Evolutionary conservation across 64 coral and sea anemone species (phyloP), one percentile per base, ranked within the genome.

Genomic region (Hydrozoanthus tunicans): DNA sequence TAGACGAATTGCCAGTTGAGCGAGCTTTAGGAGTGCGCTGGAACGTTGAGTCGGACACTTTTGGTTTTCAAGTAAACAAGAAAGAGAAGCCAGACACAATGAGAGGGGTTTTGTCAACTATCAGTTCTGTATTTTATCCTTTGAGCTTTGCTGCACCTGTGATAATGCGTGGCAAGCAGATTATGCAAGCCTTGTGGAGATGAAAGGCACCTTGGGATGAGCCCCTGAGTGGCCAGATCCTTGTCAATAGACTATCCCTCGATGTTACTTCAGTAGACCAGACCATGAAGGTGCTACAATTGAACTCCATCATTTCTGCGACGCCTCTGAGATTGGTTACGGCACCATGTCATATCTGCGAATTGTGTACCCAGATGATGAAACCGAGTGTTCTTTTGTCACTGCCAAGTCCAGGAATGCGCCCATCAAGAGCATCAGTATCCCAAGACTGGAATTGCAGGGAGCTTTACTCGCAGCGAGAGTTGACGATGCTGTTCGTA

Each of bases 261-360:
- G 73, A 76, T 76, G 73, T 14, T 76, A 76, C 43, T 76, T 76
- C 73, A 76, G 67, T 70, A 70, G 67, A 23, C 67, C 67, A 70
- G 67, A 70, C 67, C 67, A 70, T 26, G 20, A 20, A 70, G 67
- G 14, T 6, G 67, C 20, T 70, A 70, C 73, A 25, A 8, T 76
- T 76, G 43, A 77, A 53, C 74, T 78, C 55, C 55, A 79, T 79
- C 77, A 79, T 12, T 79, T 79, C 54, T 79, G 77, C 12, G 77
- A 79, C 23, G 77, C 77, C 14, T 79, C 77, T 79, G 77, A 79
- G 23, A 5, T 58, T 1, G 55, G 77, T 57, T 79, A 79, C 17
- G 77, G 77, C 12, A 79, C 14, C 55, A 52, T n/a, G 55, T 57
- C 14, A 14, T 79, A 77, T 51, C 14, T 77, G 13, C 8, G 74